Base-by-base conservation (phyloP, 1,140 invertebrate species). In the Saccostrea glomerata region DNA sequence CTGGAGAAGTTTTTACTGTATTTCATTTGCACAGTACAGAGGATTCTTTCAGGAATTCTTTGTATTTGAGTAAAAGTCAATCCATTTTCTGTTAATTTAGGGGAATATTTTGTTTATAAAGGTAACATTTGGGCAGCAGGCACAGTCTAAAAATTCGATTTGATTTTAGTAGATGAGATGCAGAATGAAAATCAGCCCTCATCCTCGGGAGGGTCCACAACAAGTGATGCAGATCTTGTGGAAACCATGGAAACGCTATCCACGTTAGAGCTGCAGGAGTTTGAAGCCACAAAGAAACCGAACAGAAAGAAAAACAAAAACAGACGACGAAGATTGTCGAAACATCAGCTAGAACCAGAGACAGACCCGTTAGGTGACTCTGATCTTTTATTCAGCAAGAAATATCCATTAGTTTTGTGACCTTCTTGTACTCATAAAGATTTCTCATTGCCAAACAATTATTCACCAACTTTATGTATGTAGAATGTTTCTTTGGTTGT, bases 301-400 rank as follows among this genome's bases (percentile, higher is more conserved):
- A 91, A 90, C 63, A 89, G 90, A 23, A 91, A 92, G 87, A 94
- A 92, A 87, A 92, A 87, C 83, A 92, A 92, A 87, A 92, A 87
- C 77, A 92, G 87, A 54, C 91, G 90, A 87, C 88, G 83, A 54
- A 87, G 86, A 77, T 86, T 23, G 55, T 87, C 90, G 58, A 90
- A 92, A 91, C 84, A 91, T 82, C 88, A 92, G 40, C 87, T 73
- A 25, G 91, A 91, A 82, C 90, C 90, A n/a, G 90, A 90, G 25
- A 87, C 84, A 17, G 87, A 92, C 89, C 66, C 90, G n/a, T 86
- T 91, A 70, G 92, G 92, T 93, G 89, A 77, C 58, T 84, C 23
- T 7, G 25, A n/a, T 70, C 20, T 36, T 36, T 36, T 36, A 36
- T 36, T 36, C 30, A 36, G 30, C 30, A 36, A 36, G 30, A 36